Conservation (phyloP, 2,888 invertebrate species). For the Aleiodes alternator region DNA sequence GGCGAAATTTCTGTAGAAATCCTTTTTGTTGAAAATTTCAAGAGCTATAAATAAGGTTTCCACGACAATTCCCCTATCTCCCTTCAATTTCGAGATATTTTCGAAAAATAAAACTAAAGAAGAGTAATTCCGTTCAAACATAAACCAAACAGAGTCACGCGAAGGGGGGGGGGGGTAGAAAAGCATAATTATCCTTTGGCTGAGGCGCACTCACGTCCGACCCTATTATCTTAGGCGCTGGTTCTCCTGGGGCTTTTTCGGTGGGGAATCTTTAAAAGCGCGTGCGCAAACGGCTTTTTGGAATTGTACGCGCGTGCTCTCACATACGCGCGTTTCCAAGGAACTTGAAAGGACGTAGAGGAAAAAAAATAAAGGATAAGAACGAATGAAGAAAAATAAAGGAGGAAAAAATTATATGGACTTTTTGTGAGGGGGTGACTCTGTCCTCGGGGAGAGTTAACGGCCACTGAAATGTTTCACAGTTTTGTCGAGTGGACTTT, state of each 20-base stretch:
- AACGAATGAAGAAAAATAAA: slow-evolving; percentile 21
- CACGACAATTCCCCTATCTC: too few relatives aligned
- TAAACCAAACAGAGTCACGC: slow-evolving; percentile 51
- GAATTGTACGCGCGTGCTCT: slow-evolving; percentile 46
- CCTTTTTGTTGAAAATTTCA: too few relatives aligned
- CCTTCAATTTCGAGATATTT: too few relatives aligned
- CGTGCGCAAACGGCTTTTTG: slow-evolving; percentile 28
- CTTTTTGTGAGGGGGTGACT: not conserved
- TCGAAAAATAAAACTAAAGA: too few relatives aligned
- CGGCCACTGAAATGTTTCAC: slow-evolving; percentile 41
- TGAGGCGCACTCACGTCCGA: slow-evolving; percentile 57
- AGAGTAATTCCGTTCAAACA: too few relatives aligned
- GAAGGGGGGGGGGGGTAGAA: slow-evolving; percentile 56
- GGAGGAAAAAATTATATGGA: slow-evolving; percentile 22
- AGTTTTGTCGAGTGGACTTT: slow-evolving; percentile 31
- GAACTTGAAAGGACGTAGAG: slow-evolving; percentile 32
- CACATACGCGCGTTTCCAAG: slow-evolving; percentile 51
- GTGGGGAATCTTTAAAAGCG: not conserved
- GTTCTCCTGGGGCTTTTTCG: slow-evolving; percentile 31
- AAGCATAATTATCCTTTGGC: slow-evolving; percentile 62
- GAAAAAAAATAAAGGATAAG: slow-evolving; percentile 35
- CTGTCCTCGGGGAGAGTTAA: slow-evolving; percentile 40
- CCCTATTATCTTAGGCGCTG: slow-evolving; percentile 56
- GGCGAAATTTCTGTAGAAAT: too few relatives aligned
- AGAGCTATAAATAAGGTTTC: too few relatives aligned